Conservation (phyloP, 2,113 vertebrate genomes). For the Austrofundulus limnaeus region DNA sequence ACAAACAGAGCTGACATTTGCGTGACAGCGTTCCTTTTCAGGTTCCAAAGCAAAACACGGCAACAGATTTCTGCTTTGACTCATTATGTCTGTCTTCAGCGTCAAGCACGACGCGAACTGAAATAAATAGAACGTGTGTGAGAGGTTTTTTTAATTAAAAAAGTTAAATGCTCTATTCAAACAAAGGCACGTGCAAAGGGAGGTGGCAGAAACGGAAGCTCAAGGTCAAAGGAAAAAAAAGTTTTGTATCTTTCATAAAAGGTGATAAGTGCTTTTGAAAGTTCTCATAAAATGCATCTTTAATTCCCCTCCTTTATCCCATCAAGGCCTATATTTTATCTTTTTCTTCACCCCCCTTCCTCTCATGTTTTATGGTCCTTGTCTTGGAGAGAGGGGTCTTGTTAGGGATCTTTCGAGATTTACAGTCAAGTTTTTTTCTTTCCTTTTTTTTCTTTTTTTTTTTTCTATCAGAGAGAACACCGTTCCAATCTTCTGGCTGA, state of each 20-base stretch:
- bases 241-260: conserved; percentile 60
- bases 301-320: conserved; percentile 69
- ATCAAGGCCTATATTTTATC: conserved; percentile 56
- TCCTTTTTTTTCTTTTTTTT: conserved; percentile 46
- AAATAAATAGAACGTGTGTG: background rate
- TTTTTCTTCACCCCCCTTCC: conserved; percentile 30
- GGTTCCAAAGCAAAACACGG: conserved; percentile 5
- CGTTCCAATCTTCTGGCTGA: conserved; percentile 63
- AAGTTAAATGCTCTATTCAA: conserved; percentile 11
- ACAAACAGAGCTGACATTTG: conserved; percentile 38
- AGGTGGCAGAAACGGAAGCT: conserved; percentile 15
- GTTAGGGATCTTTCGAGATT: conserved; percentile 75
- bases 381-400: conserved; percentile 68
- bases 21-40: conserved; percentile 21
- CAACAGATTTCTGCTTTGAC: conserved; percentile 35
- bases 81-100: conserved; percentile 6
- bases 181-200: background rate
- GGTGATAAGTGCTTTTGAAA: conserved; percentile 60
- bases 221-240: conserved; percentile 67
- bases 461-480: conserved; percentile 63
- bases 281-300: conserved; percentile 69
- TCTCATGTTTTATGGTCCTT: conserved; percentile 75
- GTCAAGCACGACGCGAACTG: conserved; percentile 7
- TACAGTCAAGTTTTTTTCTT: conserved; percentile 67
- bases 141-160: background rate